Evolutionary conservation across 92 coral and sea anemone species (phyloP), one percentile per base, ranked within the genome.

Genomic region (Nematostella vectensis): DNA sequence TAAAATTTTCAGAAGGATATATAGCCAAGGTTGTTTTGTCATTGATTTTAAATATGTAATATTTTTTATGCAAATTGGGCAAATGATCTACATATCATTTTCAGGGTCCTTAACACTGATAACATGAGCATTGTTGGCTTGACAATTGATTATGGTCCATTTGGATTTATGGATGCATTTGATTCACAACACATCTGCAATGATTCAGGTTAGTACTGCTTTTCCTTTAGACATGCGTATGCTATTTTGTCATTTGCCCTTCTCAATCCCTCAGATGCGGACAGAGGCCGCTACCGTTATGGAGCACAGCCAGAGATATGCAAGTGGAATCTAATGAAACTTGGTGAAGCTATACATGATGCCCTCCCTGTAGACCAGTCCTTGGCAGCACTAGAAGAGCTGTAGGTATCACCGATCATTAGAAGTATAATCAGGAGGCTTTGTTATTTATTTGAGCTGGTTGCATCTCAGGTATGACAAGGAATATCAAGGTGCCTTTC

Each of bases 81-180:
- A n/a, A n/a, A n/a, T n/a, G n/a, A n/a, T n/a, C n/a, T n/a, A n/a
- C n/a, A n/a, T n/a, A n/a, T n/a, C n/a, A n/a, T 11, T 30, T 31
- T 0, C 58, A 93, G 99, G 33, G 96, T 86, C 20, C 75, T 93
- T 40, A 93, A 93, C 74, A 93, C 99, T 45, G 99, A 93, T 56
- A 93, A 93, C 52, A 93, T 86, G 96, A 93, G 96, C 62, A 82
- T 93, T 20, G 61, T 82, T 20, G 99, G 99, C 20, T 63, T 93
- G 17, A 93, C 99, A 9, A 93, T 93, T 71, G 99, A 93, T 53
- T 93, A 93, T 72, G 99, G 99, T 17, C 99, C 99, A 30, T 93
- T 93, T 71, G 99, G 99, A 11, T 93, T 93, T 58, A 62, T 93
- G 96, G 99, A 93, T 61, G 57, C 67, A 57, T 93, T 78, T 49